Base-by-base conservation (phyloP, 2,888 invertebrate species). In the Leucophenga montana region DNA sequence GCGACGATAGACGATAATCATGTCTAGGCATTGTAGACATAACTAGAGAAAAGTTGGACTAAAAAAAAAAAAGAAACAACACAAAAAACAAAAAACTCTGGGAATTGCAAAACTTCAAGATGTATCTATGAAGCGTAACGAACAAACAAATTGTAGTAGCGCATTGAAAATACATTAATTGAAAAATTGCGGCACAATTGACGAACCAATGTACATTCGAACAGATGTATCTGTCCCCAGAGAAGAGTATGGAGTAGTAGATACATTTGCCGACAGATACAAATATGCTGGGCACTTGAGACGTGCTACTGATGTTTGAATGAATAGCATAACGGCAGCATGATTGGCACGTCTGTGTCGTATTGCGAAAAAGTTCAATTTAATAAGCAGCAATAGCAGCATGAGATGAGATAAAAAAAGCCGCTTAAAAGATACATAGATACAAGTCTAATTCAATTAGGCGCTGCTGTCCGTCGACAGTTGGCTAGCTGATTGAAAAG, bases 181-280 rank as follows among this genome's bases (percentile, higher is more conserved):
- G 59, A 59, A 59, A 59, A 59, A 59, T 59, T 59, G 39, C 59
- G 59, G 39, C 59, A 39, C 59, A 59, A 59, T 59, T 59, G 59
- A 59, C 5, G 33, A 59, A 33, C 59, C 27, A 31, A 27, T 59
- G 59, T 59, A 31, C 33, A 33, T 33, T 33, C 33, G 8, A 39
- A 39, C 39, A 39, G 39, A 11, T 39, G 39, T 39, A 39, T 8
- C 39, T 39, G 39, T 39, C 39, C 39, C 39, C 39, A 39, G 39
- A 39, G 39, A 11, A 39, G 39, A 5, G 39, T 8, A 39, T 39
- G 11, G 39, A 39, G 39, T 39, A 39, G 39, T 39, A 39, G 39
- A 39, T 39, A 39, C 39, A 39, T 39, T 39, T 39, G 39, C 39
- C 39, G 39, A 39, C 39, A 39, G 11, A 39, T 11, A 39, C 8